Base-by-base conservation (phyloP, 2,888 invertebrate species). In the Xylota segnis region DNA sequence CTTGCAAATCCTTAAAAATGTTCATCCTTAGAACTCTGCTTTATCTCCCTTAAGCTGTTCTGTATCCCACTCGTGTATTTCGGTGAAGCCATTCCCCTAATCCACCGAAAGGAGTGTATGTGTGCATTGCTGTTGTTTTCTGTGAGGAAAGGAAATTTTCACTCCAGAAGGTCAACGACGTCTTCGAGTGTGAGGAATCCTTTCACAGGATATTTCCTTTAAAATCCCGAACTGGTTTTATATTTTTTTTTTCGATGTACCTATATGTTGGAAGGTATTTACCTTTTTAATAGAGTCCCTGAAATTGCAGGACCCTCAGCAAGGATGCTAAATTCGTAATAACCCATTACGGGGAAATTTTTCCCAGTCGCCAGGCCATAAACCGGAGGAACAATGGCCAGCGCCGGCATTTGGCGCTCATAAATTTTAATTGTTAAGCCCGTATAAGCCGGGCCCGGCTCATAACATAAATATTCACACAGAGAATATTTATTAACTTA, bases 21-120 rank as follows among this genome's bases (percentile, higher is more conserved):
- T 71, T 83, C 65, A 29, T 71, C 43, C 65, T 23, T 56, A 50
- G 65, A 52, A 83, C 52, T 72, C 50, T 37, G 65, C 59, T 56
- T 83, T 83, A 77, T 83, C 65, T 71, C 52, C 58, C 77, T 65
- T 83, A 83, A 77, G 77, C 83, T 66, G 71, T 72, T 61, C 6
- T 76, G 65, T 66, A 83, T 66, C 56, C 63, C 65, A 37, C 71
- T 77, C 50, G 71, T 77, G 83, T 77, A 72, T 83, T 76, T 77
- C 34, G 58, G 63, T n/a, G 65, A 71, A 83, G 83, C 77, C 77
- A 71, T 72, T 37, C 61, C 56, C 66, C 61, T 72, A 83, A 78
- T 78, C 83, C 78, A 14, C 78, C 37, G 32, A 61, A 66, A 83
- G 58, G 61, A 66, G 61, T 61, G 27, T 83, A 32, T 83, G 16